Evolutionary conservation across 37 sponge, comb jelly and placozoan species (phyloP).

Genomic region (Dysidea cf. avara): DNA sequence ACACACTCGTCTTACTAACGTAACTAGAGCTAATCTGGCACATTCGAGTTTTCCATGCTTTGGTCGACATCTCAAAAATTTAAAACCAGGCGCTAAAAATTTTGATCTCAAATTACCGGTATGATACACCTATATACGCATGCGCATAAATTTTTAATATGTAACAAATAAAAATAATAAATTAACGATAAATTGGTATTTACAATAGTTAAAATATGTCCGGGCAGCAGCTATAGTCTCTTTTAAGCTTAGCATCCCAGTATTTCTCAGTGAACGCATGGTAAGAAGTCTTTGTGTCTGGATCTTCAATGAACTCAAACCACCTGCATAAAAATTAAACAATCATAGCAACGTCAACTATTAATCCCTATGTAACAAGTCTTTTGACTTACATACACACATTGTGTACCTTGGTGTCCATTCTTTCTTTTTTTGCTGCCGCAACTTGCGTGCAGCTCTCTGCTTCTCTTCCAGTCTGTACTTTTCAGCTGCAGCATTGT

Average conservation of each 20-base stretch:
- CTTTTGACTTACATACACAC: background rate
- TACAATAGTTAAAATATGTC: slow-evolving; percentile 85
- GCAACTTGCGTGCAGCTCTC: slow-evolving; percentile 59
- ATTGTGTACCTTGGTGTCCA: slow-evolving; percentile 85
- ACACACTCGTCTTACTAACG: no score
- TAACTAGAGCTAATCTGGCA: no score
- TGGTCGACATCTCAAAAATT: no score
- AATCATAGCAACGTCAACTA: background rate
- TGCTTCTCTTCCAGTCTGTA: slow-evolving; percentile 94
- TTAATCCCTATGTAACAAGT: no score
- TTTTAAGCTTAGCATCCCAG: slow-evolving; percentile 77
- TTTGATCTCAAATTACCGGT: no score
- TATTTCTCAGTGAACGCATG: slow-evolving; percentile 72
- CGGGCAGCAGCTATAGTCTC: slow-evolving; percentile 55
- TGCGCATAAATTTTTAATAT: no score
- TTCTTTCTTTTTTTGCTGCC: slow-evolving; percentile 46
- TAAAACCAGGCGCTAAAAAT: no score
- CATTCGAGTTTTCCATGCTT: no score
- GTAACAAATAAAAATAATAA: no score
- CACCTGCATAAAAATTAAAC: slow-evolving; percentile 41
- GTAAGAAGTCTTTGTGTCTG: slow-evolving; percentile 66
- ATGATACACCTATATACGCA: no score
- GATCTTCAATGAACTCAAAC: slow-evolving; percentile 62
- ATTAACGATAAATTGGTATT: no score
- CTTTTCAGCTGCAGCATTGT: slow-evolving; percentile 81